Conservation (phyloP, 2,113 vertebrate species). For the Syngnathus floridae region DNA sequence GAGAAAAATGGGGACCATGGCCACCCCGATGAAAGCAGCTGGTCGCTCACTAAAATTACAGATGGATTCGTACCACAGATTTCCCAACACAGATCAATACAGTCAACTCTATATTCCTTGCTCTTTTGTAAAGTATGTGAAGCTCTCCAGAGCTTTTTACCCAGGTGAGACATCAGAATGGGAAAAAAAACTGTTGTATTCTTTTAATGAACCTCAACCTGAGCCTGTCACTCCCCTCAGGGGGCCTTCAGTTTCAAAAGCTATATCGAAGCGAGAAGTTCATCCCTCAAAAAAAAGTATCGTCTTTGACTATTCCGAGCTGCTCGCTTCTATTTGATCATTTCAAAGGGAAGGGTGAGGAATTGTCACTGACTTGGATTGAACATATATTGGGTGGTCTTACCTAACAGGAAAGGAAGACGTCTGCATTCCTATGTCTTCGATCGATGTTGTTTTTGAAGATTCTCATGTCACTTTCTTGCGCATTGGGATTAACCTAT, state of each 20-base stretch:
- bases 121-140: background rate
- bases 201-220: conserved; percentile 19
- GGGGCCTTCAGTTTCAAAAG: conserved; percentile 2
- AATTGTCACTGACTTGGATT: conserved; percentile 15
- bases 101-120: conserved; percentile 18
- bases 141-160: conserved; percentile 4
- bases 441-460: background rate
- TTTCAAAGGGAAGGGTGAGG: conserved; percentile 6
- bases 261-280: background rate
- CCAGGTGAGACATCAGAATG: background rate
- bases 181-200: conserved; percentile 9
- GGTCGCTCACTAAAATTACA: conserved; percentile 13
- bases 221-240: background rate
- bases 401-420: background rate
- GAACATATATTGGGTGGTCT: background rate
- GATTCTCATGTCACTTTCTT: background rate
- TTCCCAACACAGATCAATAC: conserved; percentile 42
- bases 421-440: background rate
- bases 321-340: conserved; percentile 13
- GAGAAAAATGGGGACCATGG: conserved; percentile 1
- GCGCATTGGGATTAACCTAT: background rate
- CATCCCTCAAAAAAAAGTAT: conserved; percentile 1
- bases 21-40: conserved; percentile 6
- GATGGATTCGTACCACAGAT: conserved; percentile 38
- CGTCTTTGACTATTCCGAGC: conserved; percentile 6